These are phyloP conservation scores for Eucidaris tribuloides DNA, from an alignment of 35 echinoderm and acorn worm genomes.

Conservation along the genomic window DNA sequence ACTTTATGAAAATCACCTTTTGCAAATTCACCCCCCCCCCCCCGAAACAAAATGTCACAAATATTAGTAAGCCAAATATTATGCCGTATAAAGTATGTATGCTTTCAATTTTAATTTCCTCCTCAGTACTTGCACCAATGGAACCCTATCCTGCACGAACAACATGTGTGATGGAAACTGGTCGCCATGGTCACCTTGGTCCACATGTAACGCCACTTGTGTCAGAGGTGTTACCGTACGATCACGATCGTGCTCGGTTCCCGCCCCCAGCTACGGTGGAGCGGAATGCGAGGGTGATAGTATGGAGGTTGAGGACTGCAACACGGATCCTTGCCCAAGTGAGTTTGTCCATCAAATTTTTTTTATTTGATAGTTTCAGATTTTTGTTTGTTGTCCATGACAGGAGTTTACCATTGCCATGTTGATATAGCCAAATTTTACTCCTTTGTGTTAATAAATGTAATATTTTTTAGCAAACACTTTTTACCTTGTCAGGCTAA, in stretches of 20 bases:
- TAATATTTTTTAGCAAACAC: background rate
- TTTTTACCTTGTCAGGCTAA: too few relatives aligned
- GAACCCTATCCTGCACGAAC: background rate
- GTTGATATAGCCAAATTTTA: too few relatives aligned
- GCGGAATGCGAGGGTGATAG: slow-evolving; percentile 13
- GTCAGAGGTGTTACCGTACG: slow-evolving; percentile 25
- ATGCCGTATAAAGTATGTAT: too few relatives aligned
- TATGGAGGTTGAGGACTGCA: slow-evolving; percentile 47
- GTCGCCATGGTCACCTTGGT: slow-evolving; percentile 52
- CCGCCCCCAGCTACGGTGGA: slow-evolving; percentile 40
- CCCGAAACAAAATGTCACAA: too few relatives aligned
- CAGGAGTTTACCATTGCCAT: too few relatives aligned
- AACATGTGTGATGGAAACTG: slow-evolving; percentile 41
- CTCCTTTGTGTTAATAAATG: background rate
- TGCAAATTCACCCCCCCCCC: too few relatives aligned
- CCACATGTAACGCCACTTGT: slow-evolving; percentile 39
- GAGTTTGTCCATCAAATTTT: background rate
- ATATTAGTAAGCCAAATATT: too few relatives aligned
- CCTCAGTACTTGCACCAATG: slow-evolving; percentile 8
- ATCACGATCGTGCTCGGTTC: slow-evolving; percentile 36
- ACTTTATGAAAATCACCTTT: too few relatives aligned
- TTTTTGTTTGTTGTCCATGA: background rate
- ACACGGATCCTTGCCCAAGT: slow-evolving; percentile 40
- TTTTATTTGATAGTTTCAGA: background rate
- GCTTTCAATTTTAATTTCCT: background rate